Evolutionary conservation across 1,140 invertebrate genomes (phyloP), one percentile per base, ranked within the genome.

Genomic region (Tetramorium simillimum): DNA sequence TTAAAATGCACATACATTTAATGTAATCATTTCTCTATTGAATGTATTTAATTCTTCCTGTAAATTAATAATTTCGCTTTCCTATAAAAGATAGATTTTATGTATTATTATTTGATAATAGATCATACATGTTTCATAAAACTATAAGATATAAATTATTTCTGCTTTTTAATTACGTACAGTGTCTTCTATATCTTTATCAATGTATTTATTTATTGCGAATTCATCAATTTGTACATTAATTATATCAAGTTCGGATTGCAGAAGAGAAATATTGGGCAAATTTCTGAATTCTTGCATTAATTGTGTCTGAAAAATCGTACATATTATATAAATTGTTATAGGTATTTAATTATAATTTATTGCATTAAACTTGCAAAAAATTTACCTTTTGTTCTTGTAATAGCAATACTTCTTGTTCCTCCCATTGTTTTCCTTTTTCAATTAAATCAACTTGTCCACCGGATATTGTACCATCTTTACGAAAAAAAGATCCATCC

Each of bases 401-500:
- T 1, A 99, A 95, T 87, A 97, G 96, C 6, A 97, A 97, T 92
- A 99, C 96, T 90, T 98, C 97, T 93, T 99, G 99, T 93, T 99
- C 98, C 93, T 99, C 98, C 99, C 99, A 99, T 53, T 98, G 96
- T 93, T 99, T 97, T 33, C 99, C 98, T 95, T 99, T 98, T 46
- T 97, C 96, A 43, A 98, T 98, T 93, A 99, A 94, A 96, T 99
- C 98, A 75, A 97, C 95, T 87, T 97, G 98, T 87, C 99, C 99
- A 46, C 99, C 99, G 75, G 99, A 99, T 92, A 99, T 99, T 76
- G 99, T 98, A 76, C 99, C 99, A 60, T 98, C 98, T 95, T 99
- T 99, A 94, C 98, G 98, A 95, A 99, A 99, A 92, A 99, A 98
- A 16, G 98, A 99, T 75, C 99, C 99, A 95, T 99, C 99, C 46